phyloP scores from a whole-genome alignment of 2,888 invertebrate genomes.

The Trichopoda pennipes region DNA sequence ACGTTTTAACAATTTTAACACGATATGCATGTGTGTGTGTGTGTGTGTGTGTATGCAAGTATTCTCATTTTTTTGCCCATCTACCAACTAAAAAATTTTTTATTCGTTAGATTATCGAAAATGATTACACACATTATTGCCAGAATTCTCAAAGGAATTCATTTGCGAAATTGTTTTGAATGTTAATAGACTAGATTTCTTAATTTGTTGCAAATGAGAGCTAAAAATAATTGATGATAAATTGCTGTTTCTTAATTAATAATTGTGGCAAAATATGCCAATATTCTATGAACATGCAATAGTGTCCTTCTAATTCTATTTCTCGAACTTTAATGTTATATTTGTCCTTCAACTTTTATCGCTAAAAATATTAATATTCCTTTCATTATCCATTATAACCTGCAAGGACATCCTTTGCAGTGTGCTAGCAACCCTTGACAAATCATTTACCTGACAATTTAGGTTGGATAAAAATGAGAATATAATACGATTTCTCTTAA shows the following conservation, averaged over 20 bases:
- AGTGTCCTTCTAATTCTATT: background rate
- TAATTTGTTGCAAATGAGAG: constrained; percentile 28
- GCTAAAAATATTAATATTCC: no score
- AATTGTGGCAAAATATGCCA: background rate
- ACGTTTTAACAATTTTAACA: constrained; percentile 11
- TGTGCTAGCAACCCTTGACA: no score
- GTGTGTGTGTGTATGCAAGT: background rate
- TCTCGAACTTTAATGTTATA: background rate
- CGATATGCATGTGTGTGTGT: background rate
- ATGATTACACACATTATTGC: constrained; percentile 39
- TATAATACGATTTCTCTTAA: no score
- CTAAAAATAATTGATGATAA: constrained; percentile 31
- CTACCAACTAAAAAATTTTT: constrained; percentile 36
- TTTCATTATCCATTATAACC: no score
- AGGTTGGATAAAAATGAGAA: no score
- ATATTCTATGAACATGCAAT: background rate
- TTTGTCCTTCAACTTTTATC: background rate
- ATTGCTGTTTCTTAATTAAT: constrained; percentile 36
- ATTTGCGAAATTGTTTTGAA: constrained; percentile 43
- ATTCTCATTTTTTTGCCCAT: background rate
- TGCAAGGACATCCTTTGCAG: no score
- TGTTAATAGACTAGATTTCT: constrained; percentile 15
- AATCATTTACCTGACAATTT: no score
- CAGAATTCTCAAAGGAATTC: constrained; percentile 53
- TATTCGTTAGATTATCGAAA: constrained; percentile 48